A percentile compares a stretch with the other conserved stretches of the same genome.
phyloP scores from a whole-genome alignment of 2,113 vertebrate species.

The Prietella phreatophila region DNA sequence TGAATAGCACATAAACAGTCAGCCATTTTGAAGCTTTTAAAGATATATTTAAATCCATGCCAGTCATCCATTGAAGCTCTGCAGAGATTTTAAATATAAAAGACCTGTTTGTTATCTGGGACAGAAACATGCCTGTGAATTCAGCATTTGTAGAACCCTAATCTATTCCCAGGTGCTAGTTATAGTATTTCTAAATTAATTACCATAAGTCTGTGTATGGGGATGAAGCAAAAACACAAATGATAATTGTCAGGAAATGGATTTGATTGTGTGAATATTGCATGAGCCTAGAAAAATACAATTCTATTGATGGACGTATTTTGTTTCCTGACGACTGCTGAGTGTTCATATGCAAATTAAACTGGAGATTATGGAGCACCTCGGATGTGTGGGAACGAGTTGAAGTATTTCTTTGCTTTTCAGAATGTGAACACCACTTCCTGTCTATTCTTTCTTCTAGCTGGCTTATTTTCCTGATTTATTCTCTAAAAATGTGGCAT shows the following conservation, averaged over 20 bases:
- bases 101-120: constrained; percentile 38
- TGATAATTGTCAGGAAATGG: constrained; percentile 59
- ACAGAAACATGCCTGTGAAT: constrained; percentile 18
- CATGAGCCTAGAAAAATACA: constrained; percentile 40
- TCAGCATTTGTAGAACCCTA: constrained; percentile 1
- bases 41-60: constrained; percentile 23
- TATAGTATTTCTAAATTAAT: constrained; percentile 51
- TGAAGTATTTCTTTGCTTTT: constrained; percentile 19
- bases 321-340: constrained; percentile 33
- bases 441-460: constrained; percentile 16
- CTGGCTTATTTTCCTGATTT: constrained; percentile 23
- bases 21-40: constrained; percentile 12
- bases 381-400: constrained; percentile 23
- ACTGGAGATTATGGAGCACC: background rate
- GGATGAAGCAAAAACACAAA: constrained; percentile 43
- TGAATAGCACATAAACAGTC: background rate
- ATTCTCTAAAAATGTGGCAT: background rate
- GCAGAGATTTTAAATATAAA: constrained; percentile 29
- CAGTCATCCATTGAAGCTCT: constrained; percentile 17
- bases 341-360: constrained; percentile 44
- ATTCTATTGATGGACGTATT: constrained; percentile 41
- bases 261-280: constrained; percentile 32
- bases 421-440: constrained; percentile 11
- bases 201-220: constrained; percentile 24
- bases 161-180: constrained; percentile 49